These are phyloP conservation scores for Plutella xylostella DNA, from an alignment of 2,888 invertebrate species.

Conservation along the genomic window DNA sequence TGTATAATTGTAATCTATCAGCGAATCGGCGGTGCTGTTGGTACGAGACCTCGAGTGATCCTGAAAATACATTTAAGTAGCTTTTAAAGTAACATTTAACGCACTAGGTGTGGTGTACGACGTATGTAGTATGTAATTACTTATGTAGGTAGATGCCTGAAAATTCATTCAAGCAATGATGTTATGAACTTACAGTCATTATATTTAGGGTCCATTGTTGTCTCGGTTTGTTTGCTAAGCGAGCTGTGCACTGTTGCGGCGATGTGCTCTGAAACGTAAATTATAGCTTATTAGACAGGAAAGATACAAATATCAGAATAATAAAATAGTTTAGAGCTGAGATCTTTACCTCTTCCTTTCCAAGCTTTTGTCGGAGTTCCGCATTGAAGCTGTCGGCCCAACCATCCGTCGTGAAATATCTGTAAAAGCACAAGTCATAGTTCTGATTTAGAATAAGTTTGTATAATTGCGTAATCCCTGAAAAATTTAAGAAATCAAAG, in stretches of 20 bases:
- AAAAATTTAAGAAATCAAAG: no score
- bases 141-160: neutral
- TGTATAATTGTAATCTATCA: constrained; percentile 54
- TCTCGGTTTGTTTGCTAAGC: constrained; percentile 38
- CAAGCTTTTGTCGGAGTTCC: constrained; percentile 73
- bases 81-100: neutral
- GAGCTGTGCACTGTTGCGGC: constrained; percentile 31
- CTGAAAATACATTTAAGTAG: constrained; percentile 22
- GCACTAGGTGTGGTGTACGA: neutral
- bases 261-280: no score
- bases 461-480: neutral
- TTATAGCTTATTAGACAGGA: no score
- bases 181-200: constrained; percentile 31
- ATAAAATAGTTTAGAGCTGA: no score
- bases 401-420: constrained; percentile 74
- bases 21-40: constrained; percentile 45
- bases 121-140: neutral
- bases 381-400: constrained; percentile 76
- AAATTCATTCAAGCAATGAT: neutral
- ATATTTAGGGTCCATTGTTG: constrained; percentile 59
- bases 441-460: no score
- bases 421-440: no score
- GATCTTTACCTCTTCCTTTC: constrained; percentile 71
- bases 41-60: constrained; percentile 43
- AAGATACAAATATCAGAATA: no score